Conservation (phyloP, 92 coral and sea anemone species). For the Umimayanthus kanabou region DNA sequence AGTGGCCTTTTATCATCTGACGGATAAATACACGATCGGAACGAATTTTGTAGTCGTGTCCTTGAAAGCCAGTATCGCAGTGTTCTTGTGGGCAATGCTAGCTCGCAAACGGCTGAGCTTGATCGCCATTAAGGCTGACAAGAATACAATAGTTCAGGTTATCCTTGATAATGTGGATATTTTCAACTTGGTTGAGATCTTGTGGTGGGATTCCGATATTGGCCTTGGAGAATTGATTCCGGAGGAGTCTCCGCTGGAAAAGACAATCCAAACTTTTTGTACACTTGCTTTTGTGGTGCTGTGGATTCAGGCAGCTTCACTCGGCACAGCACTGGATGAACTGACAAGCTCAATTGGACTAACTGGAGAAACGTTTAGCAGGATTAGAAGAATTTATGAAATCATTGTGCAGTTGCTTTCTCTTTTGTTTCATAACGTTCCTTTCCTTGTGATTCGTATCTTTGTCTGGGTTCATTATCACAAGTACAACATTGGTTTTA, state of each 20-base stretch:
- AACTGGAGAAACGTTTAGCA: background rate
- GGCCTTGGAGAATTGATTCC: slow-evolving; percentile 24
- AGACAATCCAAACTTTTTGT: slow-evolving; percentile 50
- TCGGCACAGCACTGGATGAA: slow-evolving; percentile 30
- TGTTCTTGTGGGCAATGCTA: slow-evolving; percentile 41
- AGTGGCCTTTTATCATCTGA: slow-evolving; percentile 40
- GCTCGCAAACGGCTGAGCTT: slow-evolving; percentile 37
- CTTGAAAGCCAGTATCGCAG: slow-evolving; percentile 41
- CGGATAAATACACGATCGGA: slow-evolving; percentile 10
- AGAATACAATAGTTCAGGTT: slow-evolving; percentile 30
- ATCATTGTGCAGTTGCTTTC: slow-evolving; percentile 32
- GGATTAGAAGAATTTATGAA: background rate
- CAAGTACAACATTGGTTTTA: slow-evolving; percentile 47
- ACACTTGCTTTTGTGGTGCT: slow-evolving; percentile 46
- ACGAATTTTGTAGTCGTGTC: slow-evolving; percentile 32
- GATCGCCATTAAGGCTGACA: slow-evolving; percentile 21
- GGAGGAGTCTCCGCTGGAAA: slow-evolving; percentile 36
- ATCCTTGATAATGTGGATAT: slow-evolving; percentile 55
- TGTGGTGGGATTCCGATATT: slow-evolving; percentile 11
- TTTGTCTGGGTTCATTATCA: slow-evolving; percentile 42
- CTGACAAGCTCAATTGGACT: slow-evolving; percentile 5
- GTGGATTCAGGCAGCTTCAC: slow-evolving; percentile 31
- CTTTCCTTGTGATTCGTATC: slow-evolving; percentile 50
- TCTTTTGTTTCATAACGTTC: slow-evolving; percentile 37
- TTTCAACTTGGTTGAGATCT: slow-evolving; percentile 41